Conservation (phyloP, 2,113 vertebrate species). For the Phoenicopterus ruber region DNA sequence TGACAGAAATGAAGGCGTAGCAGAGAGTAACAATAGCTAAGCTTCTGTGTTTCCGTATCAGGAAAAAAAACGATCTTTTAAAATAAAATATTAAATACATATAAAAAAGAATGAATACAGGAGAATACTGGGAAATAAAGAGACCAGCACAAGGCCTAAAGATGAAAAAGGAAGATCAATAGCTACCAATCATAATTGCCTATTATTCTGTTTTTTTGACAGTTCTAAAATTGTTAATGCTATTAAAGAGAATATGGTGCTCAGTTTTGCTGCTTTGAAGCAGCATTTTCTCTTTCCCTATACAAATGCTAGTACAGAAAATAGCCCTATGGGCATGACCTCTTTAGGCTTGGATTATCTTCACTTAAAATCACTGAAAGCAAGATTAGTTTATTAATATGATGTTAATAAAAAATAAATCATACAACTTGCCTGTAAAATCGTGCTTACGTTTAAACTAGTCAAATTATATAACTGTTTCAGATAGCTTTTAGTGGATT, state of each 20-base stretch:
- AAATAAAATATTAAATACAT: neutral
- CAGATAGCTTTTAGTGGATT: neutral
- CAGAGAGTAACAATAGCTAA: neutral
- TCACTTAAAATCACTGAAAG: neutral
- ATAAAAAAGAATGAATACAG: neutral
- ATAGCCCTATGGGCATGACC: neutral
- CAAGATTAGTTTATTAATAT: neutral
- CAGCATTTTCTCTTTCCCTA: neutral
- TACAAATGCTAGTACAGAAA: neutral
- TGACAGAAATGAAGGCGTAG: neutral
- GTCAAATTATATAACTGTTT: conserved; percentile 32
- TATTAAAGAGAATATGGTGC: neutral
- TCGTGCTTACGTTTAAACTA: neutral
- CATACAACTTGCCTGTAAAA: neutral
- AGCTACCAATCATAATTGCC: neutral
- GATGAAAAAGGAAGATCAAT: neutral
- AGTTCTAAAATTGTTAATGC: neutral
- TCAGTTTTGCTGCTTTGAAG: neutral
- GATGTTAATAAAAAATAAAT: conserved; percentile 11
- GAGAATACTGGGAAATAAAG: neutral
- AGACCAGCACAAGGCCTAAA: neutral
- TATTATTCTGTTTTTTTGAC: neutral
- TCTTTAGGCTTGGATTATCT: neutral
- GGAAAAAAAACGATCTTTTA: neutral
- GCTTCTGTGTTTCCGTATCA: neutral